Conservation (phyloP, 2,888 invertebrate genomes). For the Sesamia inferens region DNA sequence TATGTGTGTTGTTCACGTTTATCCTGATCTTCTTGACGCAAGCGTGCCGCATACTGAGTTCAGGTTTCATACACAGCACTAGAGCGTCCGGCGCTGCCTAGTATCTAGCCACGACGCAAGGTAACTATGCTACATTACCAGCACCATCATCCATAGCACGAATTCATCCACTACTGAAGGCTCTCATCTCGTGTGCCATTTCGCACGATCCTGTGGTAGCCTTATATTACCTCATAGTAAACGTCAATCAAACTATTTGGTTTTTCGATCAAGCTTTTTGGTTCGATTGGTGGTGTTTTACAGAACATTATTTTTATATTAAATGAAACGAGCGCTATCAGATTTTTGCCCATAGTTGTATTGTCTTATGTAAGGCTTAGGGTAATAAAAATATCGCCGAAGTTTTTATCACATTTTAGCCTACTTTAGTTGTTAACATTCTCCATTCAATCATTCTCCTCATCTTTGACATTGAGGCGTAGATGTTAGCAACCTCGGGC, state of each 20-base stretch:
- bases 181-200: neutral
- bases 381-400: no score
- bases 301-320: neutral
- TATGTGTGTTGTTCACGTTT: slow-evolving; percentile 79
- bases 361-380: no score
- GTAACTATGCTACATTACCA: slow-evolving; percentile 13
- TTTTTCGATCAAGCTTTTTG: neutral
- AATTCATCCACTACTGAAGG: neutral
- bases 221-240: neutral
- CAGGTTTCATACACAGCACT: slow-evolving; percentile 63
- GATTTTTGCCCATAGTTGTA: no score
- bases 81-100: neutral
- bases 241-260: no score
- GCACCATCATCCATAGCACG: neutral
- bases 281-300: no score
- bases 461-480: no score
- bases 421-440: no score
- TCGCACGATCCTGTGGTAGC: neutral
- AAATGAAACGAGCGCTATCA: neutral
- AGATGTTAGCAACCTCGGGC: no score
- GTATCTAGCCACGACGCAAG: slow-evolving; percentile 7
- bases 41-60: slow-evolving; percentile 71
- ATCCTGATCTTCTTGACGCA: slow-evolving; percentile 76
- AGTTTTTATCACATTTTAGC: no score
- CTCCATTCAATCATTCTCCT: no score